Conservation (phyloP, 2,797 vertebrate genomes). For the Enteromius afrohamiltoni region DNA sequence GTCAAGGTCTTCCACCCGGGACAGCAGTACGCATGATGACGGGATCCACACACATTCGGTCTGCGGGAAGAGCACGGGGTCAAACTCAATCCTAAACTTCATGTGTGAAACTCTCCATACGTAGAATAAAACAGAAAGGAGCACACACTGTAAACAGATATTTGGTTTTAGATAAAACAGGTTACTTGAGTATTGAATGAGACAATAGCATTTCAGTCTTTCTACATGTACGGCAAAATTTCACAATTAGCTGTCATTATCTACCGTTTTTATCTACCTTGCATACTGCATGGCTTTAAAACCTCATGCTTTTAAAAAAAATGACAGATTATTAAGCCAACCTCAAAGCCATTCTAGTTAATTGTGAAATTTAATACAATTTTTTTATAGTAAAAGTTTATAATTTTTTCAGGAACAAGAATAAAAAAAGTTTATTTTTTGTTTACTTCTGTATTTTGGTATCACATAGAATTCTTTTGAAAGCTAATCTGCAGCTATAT, state of each 20-base stretch:
- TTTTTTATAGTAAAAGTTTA: neutral
- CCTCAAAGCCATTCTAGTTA: neutral
- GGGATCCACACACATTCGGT: conserved; percentile 96
- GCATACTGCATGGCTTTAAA: neutral
- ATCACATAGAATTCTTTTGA: no score
- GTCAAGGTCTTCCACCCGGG: conserved; percentile 99
- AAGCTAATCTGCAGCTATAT: no score
- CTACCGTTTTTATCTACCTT: neutral
- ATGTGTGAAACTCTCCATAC: neutral
- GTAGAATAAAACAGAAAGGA: neutral
- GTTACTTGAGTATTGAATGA: neutral
- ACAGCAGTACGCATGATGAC: conserved; percentile 95
- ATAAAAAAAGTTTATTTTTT: no score
- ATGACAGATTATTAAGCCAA: neutral
- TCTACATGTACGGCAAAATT: neutral
- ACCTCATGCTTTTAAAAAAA: neutral
- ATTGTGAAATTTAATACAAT: neutral
- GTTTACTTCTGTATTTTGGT: neutral
- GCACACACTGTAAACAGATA: no score
- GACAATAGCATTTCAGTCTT: neutral
- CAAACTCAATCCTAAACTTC: neutral
- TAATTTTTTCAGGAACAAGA: neutral
- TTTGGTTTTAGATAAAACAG: neutral
- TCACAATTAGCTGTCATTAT: neutral
- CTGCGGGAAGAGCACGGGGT: conserved; percentile 71